Evolutionary conservation across 2,888 invertebrate genomes (phyloP).

Genomic region (Taenaris catops): DNA sequence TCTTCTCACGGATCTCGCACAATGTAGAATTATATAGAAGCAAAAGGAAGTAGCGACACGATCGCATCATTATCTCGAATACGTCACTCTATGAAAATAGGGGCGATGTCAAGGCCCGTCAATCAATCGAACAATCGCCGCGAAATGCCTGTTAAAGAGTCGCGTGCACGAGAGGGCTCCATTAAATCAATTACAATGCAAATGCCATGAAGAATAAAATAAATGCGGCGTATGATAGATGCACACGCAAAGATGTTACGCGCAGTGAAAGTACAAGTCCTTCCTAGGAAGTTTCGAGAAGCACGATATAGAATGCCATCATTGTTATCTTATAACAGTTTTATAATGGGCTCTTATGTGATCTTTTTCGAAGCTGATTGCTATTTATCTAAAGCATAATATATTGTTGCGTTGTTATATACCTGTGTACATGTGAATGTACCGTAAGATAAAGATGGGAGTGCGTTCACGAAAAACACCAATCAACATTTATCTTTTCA

Average conservation of each 20-base stretch:
- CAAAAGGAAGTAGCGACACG: conserved; percentile 7
- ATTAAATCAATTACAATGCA: conserved; percentile 29
- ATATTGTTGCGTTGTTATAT: not conserved
- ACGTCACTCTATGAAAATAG: conserved; percentile 38
- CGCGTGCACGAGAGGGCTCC: conserved; percentile 30
- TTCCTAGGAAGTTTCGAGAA: conserved; percentile 29
- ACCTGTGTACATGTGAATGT: no score
- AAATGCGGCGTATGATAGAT: conserved; percentile 22
- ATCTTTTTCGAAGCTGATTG: not conserved
- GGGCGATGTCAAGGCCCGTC: conserved; percentile 37
- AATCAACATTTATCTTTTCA: no score
- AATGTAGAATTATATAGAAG: no score
- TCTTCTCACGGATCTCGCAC: no score
- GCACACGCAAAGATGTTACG: conserved; percentile 28
- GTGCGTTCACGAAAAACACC: no score
- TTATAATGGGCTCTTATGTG: conserved; percentile 6
- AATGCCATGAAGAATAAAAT: conserved; percentile 28
- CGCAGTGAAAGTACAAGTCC: conserved; percentile 25
- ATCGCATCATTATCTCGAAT: conserved; percentile 22
- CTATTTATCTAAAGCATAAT: conserved; percentile 3
- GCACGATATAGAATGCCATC: conserved; percentile 8
- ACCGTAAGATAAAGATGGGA: no score
- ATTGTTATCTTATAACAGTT: conserved; percentile 9
- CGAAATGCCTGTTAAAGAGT: conserved; percentile 49
- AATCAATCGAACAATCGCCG: conserved; percentile 37